Percentiles rank a stretch among this genome's conserved stretches.
Conservation (phyloP, 2,797 vertebrate species). For the Xiphophorus birchmanni region DNA sequence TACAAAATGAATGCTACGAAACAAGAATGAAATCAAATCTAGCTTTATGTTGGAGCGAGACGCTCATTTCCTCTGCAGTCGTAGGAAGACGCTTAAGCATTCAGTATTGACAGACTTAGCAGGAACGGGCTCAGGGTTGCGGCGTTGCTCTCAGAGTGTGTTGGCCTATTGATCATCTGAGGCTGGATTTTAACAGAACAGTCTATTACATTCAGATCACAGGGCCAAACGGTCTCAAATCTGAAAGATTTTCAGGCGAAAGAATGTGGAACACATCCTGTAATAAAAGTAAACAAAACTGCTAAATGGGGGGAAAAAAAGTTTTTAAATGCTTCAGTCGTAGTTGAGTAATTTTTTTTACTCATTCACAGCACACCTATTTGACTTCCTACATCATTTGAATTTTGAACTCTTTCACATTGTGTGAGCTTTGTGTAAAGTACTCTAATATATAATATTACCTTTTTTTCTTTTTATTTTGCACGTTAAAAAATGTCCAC, state of each 20-base stretch:
- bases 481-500: too few species aligned
- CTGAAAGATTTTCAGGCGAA: neutral
- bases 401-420: too few species aligned
- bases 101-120: neutral
- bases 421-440: too few species aligned
- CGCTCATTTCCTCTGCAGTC: neutral
- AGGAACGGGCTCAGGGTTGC: neutral
- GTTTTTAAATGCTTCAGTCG: neutral
- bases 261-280: neutral
- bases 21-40: neutral
- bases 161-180: neutral
- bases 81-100: neutral
- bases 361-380: too few species aligned
- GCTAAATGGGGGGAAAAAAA: too few species aligned
- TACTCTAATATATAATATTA: too few species aligned
- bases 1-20: neutral
- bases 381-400: too few species aligned
- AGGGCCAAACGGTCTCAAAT: neutral
- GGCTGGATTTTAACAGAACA: neutral
- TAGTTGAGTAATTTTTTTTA: neutral
- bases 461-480: too few species aligned
- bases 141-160: neutral
- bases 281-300: neutral
- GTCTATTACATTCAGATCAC: neutral
- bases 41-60: neutral